Base-by-base conservation (phyloP, 2,113 vertebrate genomes). In the Emydocephalus ijimae region DNA sequence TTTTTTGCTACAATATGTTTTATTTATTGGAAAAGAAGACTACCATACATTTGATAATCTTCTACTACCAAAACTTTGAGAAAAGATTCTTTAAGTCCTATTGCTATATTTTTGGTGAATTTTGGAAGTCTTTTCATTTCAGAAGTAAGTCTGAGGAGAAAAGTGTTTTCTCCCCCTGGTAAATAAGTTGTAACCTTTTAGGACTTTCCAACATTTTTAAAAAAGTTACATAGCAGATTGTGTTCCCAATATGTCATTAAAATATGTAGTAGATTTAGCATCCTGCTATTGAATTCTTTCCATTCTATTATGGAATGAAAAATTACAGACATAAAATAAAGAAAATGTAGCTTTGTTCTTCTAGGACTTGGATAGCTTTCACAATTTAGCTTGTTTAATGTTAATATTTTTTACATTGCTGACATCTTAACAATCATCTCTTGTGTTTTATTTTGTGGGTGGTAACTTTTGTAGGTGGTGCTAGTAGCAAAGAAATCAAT, bases 341-440 rank as follows among this genome's bases (percentile, higher is more conserved):
- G 50, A 69, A 88, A 88, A 92, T 18, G 21, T 55, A 88, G 12
- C 59, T 92, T 69, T 43, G 86, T 59, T 92, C 59, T 20, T 9
- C 23, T 43, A 34, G n/a, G 43, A 61, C 29, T 59, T 91, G 43
- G 57, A 18, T 69, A 88, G 86, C 91, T 74, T 92, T 50, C 50
- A 69, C 3, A 26, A 69, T 29, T 92, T 92, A 92, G 54, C 64
- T 92, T 92, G 23, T 88, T 69, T n/a, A 88, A 74, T 92, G 23
- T 55, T 92, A 91, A 69, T 88, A 45, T 34, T 87, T 92, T 92
- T 23, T 29, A 43, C 69, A 74, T 92, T 45, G 48, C 26, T 88
- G 23, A 55, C 26, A 23, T 88, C 29, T 52, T 55, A 88, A 88
- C 50, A 54, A 88, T 34, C 29, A 43, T 74, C 10, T 8, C 56